Percentiles rank a stretch among this genome's conserved stretches.
Conservation (phyloP, 2,888 invertebrate genomes). For the Acronicta psi region DNA sequence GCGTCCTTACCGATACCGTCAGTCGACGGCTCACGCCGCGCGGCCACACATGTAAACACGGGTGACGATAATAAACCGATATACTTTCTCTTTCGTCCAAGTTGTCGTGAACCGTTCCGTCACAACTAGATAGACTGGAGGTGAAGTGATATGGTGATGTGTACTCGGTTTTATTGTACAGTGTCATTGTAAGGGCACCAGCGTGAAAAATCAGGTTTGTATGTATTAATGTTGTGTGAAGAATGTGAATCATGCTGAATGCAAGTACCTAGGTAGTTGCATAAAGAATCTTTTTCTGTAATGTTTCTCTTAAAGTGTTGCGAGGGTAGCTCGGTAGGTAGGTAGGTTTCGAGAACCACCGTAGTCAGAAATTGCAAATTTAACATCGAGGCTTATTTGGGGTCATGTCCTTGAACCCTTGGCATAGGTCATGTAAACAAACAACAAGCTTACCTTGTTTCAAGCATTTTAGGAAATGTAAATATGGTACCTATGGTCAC, state of each 20-base stretch:
- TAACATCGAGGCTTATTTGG: conserved; percentile 2
- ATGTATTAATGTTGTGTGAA: conserved; percentile 4
- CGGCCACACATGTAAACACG: conserved; percentile 79
- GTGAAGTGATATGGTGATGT: conserved; percentile 72
- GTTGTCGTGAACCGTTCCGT: conserved; percentile 48
- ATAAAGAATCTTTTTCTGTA: conserved; percentile 12
- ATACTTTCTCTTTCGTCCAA: conserved; percentile 73
- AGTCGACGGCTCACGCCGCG: conserved; percentile 83
- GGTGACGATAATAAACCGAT: conserved; percentile 58
- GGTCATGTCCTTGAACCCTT: conserved; percentile 62
- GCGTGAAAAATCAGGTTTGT: conserved; percentile 66
- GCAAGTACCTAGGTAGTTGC: conserved; percentile 2
- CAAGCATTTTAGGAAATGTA: no score
- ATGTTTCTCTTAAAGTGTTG: conserved; percentile 7
- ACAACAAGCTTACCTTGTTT: neutral
- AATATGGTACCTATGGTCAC: no score
- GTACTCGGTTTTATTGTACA: conserved; percentile 52
- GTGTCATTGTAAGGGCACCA: conserved; percentile 52
- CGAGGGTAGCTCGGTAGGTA: neutral
- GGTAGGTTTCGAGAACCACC: no score
- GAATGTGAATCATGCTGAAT: conserved; percentile 11
- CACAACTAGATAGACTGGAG: conserved; percentile 40
- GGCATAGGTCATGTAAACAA: conserved; percentile 57
- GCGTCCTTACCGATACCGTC: conserved; percentile 78
- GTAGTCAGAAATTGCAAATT: neutral